Conservation (phyloP, 2,113 vertebrate genomes). For the Psilopsiagon aurifrons region DNA sequence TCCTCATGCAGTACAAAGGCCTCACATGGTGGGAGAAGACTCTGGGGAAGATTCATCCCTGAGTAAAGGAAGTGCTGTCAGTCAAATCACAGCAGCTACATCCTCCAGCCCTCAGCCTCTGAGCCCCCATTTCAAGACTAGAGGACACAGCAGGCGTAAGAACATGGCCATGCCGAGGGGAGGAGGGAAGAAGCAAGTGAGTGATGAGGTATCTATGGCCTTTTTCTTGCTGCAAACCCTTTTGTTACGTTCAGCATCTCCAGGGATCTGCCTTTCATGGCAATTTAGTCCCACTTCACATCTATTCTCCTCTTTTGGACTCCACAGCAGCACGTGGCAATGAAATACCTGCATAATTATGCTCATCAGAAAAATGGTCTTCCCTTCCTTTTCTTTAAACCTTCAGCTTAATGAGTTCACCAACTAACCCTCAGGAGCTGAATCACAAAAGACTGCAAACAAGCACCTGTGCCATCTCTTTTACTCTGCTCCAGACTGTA, state of each 20-base stretch:
- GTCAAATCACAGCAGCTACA: neutral
- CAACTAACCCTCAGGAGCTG: neutral
- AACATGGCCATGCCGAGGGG: neutral
- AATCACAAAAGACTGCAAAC: neutral
- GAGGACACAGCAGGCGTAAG: neutral
- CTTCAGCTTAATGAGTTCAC: neutral
- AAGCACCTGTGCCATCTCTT: neutral
- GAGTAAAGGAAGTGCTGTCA: neutral
- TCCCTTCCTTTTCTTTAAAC: neutral
- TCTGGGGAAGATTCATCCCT: neutral
- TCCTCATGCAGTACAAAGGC: neutral
- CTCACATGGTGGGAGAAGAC: accelerated
- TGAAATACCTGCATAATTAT: neutral
- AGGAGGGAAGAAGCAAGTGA: neutral
- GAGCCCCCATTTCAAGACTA: neutral
- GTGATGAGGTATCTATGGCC: neutral
- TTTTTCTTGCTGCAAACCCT: neutral
- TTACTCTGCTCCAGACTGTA: neutral
- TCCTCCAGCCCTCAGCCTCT: neutral
- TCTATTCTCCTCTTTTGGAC: neutral
- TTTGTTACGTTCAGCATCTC: neutral
- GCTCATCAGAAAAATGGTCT: neutral
- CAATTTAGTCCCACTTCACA: neutral
- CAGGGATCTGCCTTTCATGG: neutral
- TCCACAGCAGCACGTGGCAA: neutral